These are phyloP conservation scores for Drosophila ananassae DNA, from an alignment of 1,140 invertebrate genomes.

Conservation along the genomic window DNA sequence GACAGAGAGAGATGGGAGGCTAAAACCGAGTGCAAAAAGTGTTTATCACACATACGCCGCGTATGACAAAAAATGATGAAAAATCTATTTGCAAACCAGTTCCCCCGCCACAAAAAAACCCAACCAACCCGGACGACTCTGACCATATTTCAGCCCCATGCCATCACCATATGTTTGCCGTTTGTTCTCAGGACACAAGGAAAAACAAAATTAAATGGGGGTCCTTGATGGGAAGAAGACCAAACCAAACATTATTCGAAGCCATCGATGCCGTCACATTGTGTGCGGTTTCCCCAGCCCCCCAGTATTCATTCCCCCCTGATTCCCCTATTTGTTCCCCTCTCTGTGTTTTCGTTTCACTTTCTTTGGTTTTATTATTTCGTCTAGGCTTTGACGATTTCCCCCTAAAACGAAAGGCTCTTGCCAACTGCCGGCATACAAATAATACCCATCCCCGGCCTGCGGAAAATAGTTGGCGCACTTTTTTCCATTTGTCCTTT, in stretches of 20 bases:
- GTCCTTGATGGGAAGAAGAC: constrained; percentile 17
- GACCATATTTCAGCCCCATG: constrained; percentile 47
- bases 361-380: constrained; percentile 73
- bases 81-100: constrained; percentile 70
- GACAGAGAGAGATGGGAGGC: background rate
- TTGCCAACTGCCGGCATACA: constrained; percentile 57
- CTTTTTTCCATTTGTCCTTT: constrained; percentile 41
- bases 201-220: constrained; percentile 1
- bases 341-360: constrained; percentile 43
- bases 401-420: constrained; percentile 35
- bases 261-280: constrained; percentile 46
- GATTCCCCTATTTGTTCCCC: background rate
- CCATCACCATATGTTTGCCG: constrained; percentile 58
- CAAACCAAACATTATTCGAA: constrained; percentile 62
- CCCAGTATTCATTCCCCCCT: background rate
- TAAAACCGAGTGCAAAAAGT: constrained; percentile 29
- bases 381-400: constrained; percentile 45
- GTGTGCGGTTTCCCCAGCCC: constrained; percentile 29
- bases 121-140: constrained; percentile 12
- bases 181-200: constrained; percentile 15
- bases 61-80: constrained; percentile 73
- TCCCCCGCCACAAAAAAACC: background rate
- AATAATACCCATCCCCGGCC: constrained; percentile 32
- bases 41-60: constrained; percentile 68
- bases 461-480: constrained; percentile 52